A percentile compares a stretch with the other conserved stretches of the same genome.
Evolutionary conservation across 23 tunicate species (phyloP).

Genomic region (Halocynthia aurantium): DNA sequence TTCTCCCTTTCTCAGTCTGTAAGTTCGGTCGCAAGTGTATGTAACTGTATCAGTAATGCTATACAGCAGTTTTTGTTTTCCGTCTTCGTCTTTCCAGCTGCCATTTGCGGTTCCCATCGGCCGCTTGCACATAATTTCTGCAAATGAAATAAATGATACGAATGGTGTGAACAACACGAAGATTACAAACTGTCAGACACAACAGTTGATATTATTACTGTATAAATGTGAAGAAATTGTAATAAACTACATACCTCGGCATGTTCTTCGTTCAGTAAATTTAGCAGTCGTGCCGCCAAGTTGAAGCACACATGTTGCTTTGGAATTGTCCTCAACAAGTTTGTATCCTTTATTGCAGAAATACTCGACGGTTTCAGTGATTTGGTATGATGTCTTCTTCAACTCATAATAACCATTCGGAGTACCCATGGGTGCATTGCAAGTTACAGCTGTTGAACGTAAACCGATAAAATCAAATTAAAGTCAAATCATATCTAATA

Average conservation of each 20-base stretch:
- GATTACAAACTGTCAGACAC: too few species aligned
- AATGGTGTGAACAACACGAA: too few species aligned
- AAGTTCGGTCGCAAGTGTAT: too few species aligned
- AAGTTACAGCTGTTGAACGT: too few species aligned
- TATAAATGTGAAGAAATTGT: background rate
- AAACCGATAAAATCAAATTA: too few species aligned
- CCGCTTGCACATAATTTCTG: background rate
- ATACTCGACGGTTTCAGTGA: background rate
- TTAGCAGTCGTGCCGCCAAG: background rate
- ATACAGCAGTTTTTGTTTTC: background rate
- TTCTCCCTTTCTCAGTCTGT: too few species aligned
- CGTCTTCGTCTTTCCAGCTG: background rate
- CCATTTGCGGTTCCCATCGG: slow-evolving; percentile 1
- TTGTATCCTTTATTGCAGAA: background rate
- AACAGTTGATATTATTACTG: too few species aligned
- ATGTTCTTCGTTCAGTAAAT: background rate
- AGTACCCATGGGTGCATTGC: too few species aligned
- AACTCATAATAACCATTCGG: too few species aligned
- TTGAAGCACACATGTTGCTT: background rate
- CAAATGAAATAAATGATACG: background rate
- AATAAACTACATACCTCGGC: background rate
- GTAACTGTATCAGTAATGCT: background rate
- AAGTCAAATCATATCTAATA: too few species aligned
- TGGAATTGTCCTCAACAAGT: background rate
- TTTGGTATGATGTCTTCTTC: background rate